Evolutionary conservation across 2,113 vertebrate species (phyloP), one percentile per base, ranked within the genome.

Genomic region (Neotoma lepida): DNA sequence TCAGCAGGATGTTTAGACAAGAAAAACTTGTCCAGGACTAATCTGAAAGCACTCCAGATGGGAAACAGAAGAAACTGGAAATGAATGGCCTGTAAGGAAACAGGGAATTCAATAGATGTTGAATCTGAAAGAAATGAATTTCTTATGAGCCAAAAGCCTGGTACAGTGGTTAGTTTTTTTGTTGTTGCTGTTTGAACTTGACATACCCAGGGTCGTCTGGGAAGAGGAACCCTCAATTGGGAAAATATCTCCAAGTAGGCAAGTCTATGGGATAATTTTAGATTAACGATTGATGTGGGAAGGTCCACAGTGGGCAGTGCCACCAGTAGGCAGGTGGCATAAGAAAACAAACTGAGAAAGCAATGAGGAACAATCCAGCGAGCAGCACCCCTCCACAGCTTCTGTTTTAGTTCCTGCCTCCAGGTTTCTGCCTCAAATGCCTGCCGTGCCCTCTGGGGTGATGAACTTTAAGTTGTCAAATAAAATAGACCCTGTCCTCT

Each of bases 81-180:
- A 41, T 63, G 3, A 35, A 22, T 66, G 64, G 61, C 28, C 10
- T 46, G 2, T 68, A n/a, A 61, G 22, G 54, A 90, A 66, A 35
- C 1, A 54, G 39, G 1, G 0, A 80, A 77, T 82, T 71, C 56
- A 71, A 6, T 28, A 58, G 20, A 17, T 24, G 4, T 41, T 18
- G 63, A 66, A 9, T 22, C 18, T 46, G 20, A 2, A 77, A 82
- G 90, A 41, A 17, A 56, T 46, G 13, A 70, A 54, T 76, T 94
- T 88, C 8, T 46, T 0, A 41, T 1, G 54, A 54, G 0, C 4
- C 4, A 86, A 56, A 3, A 46, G 39, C 22, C 6, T 9, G 54
- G 24, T 28, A 4, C 39, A 39, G 1, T 28, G n/a, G 22, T 22
- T 81, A 39, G 54, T 51, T 33, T 33, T 78, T 0, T 78, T 44